Evolutionary conservation across 2,888 invertebrate genomes (phyloP).

Genomic region (Melinaea marsaeus): DNA sequence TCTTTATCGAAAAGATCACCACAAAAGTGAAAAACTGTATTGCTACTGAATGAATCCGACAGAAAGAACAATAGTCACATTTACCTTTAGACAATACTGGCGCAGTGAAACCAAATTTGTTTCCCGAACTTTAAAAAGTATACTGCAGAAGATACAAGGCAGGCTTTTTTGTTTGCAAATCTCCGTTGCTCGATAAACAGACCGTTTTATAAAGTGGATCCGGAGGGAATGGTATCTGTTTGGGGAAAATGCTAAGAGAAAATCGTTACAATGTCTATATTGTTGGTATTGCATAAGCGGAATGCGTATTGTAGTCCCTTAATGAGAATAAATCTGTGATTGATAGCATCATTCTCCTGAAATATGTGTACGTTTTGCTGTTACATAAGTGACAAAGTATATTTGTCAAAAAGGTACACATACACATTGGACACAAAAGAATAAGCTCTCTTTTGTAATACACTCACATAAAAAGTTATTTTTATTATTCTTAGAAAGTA

Average conservation of each 20-base stretch:
- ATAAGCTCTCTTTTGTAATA: no score
- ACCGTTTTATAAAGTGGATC: conserved; percentile 49
- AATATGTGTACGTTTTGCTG: conserved; percentile 15
- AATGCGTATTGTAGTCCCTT: conserved; percentile 24
- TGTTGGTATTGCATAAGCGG: conserved; percentile 39
- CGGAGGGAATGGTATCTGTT: conserved; percentile 46
- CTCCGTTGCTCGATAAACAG: conserved; percentile 53
- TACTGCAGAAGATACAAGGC: conserved; percentile 42
- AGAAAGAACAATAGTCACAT: conserved; percentile 27
- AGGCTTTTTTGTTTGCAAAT: conserved; percentile 48
- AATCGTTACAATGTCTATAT: conserved; percentile 40
- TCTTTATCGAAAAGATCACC: conserved; percentile 7
- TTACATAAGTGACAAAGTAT: not conserved
- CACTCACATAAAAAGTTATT: no score
- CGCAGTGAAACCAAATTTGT: conserved; percentile 42
- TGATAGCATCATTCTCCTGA: conserved; percentile 25
- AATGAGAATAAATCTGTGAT: conserved; percentile 45
- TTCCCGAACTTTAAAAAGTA: conserved; percentile 46
- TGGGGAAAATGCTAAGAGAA: conserved; percentile 48
- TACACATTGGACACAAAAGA: no score
- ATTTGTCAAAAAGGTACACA: not conserved
- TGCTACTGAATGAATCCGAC: conserved; percentile 22
- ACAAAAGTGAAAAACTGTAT: conserved; percentile 22
- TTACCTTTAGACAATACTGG: conserved; percentile 32
- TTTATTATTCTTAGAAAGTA: no score